These are phyloP conservation scores for Huso huso DNA, from an alignment of 2,797 vertebrate species.

Conservation along the genomic window DNA sequence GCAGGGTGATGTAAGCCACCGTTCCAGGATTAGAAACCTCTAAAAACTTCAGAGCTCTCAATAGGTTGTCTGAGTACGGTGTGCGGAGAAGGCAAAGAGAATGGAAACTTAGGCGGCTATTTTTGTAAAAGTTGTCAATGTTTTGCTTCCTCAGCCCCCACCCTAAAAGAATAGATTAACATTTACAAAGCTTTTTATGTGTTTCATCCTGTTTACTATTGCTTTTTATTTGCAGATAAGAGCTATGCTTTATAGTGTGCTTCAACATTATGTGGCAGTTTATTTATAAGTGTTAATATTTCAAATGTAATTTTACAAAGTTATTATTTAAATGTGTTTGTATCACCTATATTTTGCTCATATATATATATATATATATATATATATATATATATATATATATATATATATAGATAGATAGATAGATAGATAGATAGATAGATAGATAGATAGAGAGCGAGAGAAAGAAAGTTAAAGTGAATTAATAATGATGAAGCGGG, in stretches of 20 bases:
- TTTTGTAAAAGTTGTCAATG: background rate
- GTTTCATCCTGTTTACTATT: background rate
- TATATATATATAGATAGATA: too few relatives aligned
- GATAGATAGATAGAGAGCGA: too few relatives aligned
- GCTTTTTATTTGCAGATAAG: too few relatives aligned
- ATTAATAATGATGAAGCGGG: too few relatives aligned
- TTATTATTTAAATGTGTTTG: too few relatives aligned
- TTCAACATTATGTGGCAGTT: slow-evolving; percentile 25
- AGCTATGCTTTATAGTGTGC: slow-evolving; percentile 3
- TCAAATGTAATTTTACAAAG: too few relatives aligned
- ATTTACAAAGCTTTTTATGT: background rate
- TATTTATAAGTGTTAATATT: too few relatives aligned
- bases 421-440: too few relatives aligned
- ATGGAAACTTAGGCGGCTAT: background rate
- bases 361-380: too few relatives aligned
- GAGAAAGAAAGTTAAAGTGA: too few relatives aligned
- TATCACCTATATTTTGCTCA: too few relatives aligned
- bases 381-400: too few relatives aligned
- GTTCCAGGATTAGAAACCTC: slow-evolving; percentile 97
- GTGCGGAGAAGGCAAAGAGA: background rate
- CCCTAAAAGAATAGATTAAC: background rate
- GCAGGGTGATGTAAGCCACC: slow-evolving; percentile 77
- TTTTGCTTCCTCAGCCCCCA: background rate
- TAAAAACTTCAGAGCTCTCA: slow-evolving; percentile 68
- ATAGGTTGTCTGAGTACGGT: slow-evolving; percentile 3